These are phyloP conservation scores for Pipistrellus pygmaeus DNA, from an alignment of 2,797 vertebrate species.

Conservation along the genomic window DNA sequence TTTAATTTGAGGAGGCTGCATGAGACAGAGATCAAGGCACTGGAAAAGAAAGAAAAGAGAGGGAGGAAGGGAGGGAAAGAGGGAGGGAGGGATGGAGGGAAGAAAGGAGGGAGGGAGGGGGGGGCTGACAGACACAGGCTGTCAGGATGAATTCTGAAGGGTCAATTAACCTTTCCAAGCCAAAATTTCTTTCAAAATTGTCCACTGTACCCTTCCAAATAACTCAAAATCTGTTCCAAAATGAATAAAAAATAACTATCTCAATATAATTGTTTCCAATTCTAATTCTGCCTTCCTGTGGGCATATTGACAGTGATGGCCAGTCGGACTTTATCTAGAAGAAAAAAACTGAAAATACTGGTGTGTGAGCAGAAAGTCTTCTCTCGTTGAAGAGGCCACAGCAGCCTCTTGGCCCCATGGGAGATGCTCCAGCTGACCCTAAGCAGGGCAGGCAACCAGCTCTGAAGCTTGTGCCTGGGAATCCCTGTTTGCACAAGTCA, in stretches of 20 bases:
- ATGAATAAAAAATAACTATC: background rate
- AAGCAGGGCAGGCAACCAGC: background rate
- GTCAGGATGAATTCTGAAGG: slow-evolving; percentile 37
- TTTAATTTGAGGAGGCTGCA: slow-evolving; percentile 6
- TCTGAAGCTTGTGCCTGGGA: background rate
- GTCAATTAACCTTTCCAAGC: background rate
- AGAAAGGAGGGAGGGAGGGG: no score
- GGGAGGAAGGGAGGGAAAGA: background rate
- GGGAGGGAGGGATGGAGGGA: no score
- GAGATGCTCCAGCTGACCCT: background rate
- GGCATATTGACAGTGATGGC: background rate
- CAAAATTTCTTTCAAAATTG: background rate
- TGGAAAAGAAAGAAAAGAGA: background rate
- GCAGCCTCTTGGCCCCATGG: background rate
- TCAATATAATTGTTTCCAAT: background rate
- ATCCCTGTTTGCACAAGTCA: slow-evolving; percentile 60
- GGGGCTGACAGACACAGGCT: background rate
- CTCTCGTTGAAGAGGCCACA: background rate
- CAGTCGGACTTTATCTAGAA: background rate
- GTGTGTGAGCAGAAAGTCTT: background rate
- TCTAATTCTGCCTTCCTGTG: slow-evolving; percentile 1
- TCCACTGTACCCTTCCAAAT: background rate
- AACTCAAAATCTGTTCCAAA: background rate
- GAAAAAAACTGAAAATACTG: background rate
- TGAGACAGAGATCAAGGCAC: slow-evolving; percentile 18